Conservation (phyloP, 1,140 invertebrate genomes). For the Neodiprion pinetum region DNA sequence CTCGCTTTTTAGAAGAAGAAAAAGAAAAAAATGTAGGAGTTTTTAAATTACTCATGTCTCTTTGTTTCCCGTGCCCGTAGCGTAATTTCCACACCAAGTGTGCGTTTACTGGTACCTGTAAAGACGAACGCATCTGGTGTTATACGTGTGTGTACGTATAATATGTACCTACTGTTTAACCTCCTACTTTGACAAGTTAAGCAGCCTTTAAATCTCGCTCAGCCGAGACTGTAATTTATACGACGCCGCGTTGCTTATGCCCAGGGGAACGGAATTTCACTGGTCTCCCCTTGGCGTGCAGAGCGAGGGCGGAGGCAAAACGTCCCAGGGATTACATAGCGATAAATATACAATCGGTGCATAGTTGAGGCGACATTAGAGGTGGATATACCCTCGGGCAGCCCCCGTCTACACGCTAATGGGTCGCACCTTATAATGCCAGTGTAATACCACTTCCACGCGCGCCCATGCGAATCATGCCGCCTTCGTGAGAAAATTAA, state of each 20-base stretch:
- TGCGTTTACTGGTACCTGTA: not conserved
- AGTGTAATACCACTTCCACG: not conserved
- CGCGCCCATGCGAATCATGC: not conserved
- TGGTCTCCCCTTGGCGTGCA: constrained; percentile 51
- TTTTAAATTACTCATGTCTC: too few relatives aligned
- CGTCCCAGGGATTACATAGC: constrained; percentile 58
- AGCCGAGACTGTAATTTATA: constrained; percentile 58
- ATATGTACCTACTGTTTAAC: constrained; percentile 44
- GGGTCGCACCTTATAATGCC: not conserved
- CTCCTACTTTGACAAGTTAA: constrained; percentile 61
- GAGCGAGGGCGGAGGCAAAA: constrained; percentile 38
- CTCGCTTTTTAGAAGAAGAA: too few relatives aligned
- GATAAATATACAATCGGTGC: constrained; percentile 56
- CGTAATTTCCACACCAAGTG: too few relatives aligned
- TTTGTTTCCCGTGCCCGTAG: too few relatives aligned
- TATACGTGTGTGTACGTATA: too few relatives aligned
- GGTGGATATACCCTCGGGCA: not conserved
- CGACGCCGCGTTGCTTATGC: constrained; percentile 31
- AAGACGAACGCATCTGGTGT: not conserved
- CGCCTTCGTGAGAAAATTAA: too few relatives aligned
- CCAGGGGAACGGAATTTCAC: constrained; percentile 53
- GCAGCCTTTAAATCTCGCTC: constrained; percentile 58
- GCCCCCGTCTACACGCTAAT: not conserved
- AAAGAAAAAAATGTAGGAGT: too few relatives aligned
- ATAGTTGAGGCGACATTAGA: not conserved